Conservation (phyloP, 2,113 vertebrate genomes). For the Stigmatopora argus region DNA sequence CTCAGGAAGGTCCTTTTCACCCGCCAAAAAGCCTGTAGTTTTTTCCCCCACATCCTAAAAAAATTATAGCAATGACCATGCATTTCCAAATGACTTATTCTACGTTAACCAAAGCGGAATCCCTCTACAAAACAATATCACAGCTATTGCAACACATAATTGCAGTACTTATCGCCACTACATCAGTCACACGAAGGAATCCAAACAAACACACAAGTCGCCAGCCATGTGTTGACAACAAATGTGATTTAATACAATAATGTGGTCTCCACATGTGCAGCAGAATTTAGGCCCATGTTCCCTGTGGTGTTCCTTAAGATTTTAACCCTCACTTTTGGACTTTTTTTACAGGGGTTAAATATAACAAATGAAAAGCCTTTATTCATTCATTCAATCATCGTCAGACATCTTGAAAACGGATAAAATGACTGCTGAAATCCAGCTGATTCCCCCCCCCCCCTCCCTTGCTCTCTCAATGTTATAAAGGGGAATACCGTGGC, state of each 20-base stretch:
- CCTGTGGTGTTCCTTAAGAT: not conserved
- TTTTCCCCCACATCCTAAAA: not conserved
- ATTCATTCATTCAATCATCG: too few relatives aligned
- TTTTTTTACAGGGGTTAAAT: not conserved
- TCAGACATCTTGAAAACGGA: not conserved
- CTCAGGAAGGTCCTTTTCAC: too few relatives aligned
- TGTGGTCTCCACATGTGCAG: not conserved
- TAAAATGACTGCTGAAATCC: slow-evolving; percentile 46
- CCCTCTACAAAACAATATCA: not conserved
- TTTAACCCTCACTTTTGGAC: not conserved
- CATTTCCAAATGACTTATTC: not conserved
- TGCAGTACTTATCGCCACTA: not conserved
- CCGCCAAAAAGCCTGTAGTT: too few relatives aligned
- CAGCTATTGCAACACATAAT: not conserved
- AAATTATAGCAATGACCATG: not conserved
- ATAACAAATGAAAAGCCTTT: not conserved
- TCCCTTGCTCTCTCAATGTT: slow-evolving; percentile 32
- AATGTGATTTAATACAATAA: not conserved
- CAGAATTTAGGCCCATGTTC: not conserved
- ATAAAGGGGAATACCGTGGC: slow-evolving; percentile 64
- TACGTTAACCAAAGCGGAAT: not conserved
- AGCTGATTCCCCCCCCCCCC: slow-evolving; percentile 49
- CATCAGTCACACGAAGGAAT: not conserved
- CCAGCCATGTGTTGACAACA: not conserved
- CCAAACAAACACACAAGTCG: not conserved